A percentile compares a stretch with the other conserved stretches of the same genome.
phyloP scores from a whole-genome alignment of 2,888 invertebrate genomes.

The Hydrotaea diabolus region DNA sequence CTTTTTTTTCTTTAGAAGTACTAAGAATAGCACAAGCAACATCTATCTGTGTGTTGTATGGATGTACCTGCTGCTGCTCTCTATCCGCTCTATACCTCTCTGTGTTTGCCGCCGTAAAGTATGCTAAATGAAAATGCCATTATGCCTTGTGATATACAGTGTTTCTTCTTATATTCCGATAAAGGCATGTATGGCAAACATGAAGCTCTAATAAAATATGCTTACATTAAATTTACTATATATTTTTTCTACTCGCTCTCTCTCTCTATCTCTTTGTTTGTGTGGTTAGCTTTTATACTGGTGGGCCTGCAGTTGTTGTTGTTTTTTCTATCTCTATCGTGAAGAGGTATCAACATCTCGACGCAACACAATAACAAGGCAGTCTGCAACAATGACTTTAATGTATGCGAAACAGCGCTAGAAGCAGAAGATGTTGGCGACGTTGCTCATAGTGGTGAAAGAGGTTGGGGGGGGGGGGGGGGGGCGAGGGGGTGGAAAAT shows the following conservation, averaged over 20 bases:
- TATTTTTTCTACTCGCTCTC: background rate
- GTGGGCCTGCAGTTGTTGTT: background rate
- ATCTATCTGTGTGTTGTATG: too few relatives aligned
- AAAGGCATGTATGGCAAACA: background rate
- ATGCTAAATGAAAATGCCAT: slow-evolving; percentile 32
- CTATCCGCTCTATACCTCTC: too few relatives aligned
- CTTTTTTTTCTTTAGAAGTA: background rate
- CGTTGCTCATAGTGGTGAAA: background rate
- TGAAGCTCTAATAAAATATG: slow-evolving; percentile 44
- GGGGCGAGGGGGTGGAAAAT: too few relatives aligned
- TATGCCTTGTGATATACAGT: slow-evolving; percentile 1
- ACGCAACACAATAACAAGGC: slow-evolving; percentile 27
- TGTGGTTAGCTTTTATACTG: too few relatives aligned
- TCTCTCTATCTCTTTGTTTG: background rate
- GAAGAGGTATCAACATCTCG: background rate
- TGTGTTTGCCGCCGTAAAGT: slow-evolving; percentile 21
- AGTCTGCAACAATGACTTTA: slow-evolving; percentile 35
- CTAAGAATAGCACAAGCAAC: slow-evolving; percentile 13
- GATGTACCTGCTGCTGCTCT: too few relatives aligned
- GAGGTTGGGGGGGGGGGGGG: background rate
- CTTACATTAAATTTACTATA: slow-evolving; percentile 43
- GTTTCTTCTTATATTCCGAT: background rate
- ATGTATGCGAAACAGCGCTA: background rate
- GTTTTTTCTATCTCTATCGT: background rate
- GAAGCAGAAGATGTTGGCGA: background rate